phyloP scores from a whole-genome alignment of 64 coral and sea anemone genomes.

The Cladopsammia gracilis region DNA sequence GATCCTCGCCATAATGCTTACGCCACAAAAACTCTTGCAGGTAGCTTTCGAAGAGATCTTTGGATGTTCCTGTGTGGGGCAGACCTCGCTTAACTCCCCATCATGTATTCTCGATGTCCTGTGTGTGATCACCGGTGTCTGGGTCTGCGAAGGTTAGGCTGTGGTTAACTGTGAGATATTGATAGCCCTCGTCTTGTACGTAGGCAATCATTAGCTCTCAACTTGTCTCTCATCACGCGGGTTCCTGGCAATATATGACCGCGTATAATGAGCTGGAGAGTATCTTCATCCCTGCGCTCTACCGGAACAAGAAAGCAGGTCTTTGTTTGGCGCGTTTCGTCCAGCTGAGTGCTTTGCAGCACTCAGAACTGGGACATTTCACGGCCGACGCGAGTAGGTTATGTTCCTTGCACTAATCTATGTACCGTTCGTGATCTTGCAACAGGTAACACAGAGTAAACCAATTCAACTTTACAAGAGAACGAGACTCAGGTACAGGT shows the following conservation, averaged over 20 bases:
- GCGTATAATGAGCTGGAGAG: not conserved
- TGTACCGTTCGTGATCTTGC: no score
- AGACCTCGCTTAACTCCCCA: not conserved
- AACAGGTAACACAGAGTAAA: no score
- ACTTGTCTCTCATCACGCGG: constrained; percentile 6
- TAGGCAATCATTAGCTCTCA: not conserved
- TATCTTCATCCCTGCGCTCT: not conserved
- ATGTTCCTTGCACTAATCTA: no score
- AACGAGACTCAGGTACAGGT: no score
- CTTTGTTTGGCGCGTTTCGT: no score
- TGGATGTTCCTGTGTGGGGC: not conserved
- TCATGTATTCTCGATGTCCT: not conserved
- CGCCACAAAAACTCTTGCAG: not conserved
- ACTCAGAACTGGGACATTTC: no score
- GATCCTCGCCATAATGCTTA: not conserved
- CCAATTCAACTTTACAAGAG: no score
- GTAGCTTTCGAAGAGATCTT: not conserved
- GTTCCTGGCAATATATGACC: not conserved
- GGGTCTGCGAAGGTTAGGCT: constrained; percentile 31
- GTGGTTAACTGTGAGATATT: constrained; percentile 36
- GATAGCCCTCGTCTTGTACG: not conserved
- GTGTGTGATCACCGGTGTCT: constrained; percentile 17
- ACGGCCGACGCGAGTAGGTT: no score
- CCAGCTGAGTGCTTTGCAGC: no score
- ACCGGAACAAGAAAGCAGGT: no score